Evolutionary conservation across 2,113 vertebrate genomes (phyloP).

Genomic region (Rhabdornis inornatus): DNA sequence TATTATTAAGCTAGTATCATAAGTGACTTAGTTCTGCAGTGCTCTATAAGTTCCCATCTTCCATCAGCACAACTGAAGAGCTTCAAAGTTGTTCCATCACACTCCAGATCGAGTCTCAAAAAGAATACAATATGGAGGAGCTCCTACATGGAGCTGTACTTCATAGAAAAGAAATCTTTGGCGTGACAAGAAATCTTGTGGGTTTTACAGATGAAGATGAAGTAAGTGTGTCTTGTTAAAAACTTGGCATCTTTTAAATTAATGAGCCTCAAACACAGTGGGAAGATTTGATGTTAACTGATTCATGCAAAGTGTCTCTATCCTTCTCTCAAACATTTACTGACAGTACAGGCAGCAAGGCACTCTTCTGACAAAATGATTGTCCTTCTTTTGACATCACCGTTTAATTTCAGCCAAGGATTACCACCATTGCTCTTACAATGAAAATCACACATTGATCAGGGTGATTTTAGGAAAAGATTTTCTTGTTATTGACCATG

Average conservation of each 20-base stretch:
- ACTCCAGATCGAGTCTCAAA: background rate
- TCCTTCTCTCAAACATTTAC: background rate
- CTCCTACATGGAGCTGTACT: background rate
- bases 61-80: background rate
- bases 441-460: background rate
- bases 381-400: background rate
- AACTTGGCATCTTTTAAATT: background rate
- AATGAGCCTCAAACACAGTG: background rate
- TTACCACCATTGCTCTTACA: background rate
- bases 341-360: background rate
- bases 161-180: background rate
- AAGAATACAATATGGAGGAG: background rate
- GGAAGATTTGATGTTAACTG: background rate
- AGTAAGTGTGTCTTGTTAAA: background rate
- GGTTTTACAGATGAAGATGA: background rate
- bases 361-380: background rate
- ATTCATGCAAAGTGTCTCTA: background rate
- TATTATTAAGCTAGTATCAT: background rate
- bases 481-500: background rate
- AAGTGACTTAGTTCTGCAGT: background rate
- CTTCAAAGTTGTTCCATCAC: background rate
- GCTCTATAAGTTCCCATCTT: background rate
- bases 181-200: background rate
- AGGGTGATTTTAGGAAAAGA: background rate
- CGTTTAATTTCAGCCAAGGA: background rate